phyloP scores from a whole-genome alignment of 30 jellyfish, hydroid and myxozoan genomes.

The Mastigias papua region DNA sequence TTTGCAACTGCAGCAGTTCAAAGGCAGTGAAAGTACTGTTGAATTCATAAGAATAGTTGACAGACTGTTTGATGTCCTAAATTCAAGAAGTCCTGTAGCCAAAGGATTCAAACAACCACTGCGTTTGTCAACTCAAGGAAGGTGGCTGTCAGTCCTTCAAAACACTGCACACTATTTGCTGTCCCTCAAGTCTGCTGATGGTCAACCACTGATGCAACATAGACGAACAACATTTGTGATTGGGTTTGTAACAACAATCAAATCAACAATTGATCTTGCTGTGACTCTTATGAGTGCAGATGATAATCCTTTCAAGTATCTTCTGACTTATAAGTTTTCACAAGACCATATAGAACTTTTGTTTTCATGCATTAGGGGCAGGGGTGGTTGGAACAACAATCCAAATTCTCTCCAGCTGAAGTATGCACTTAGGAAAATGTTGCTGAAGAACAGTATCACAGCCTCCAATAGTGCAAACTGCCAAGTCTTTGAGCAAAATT shows the following conservation, averaged over 20 bases:
- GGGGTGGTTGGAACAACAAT: slow-evolving; percentile 59
- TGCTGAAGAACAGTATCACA: slow-evolving; percentile 28
- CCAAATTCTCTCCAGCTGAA: slow-evolving; percentile 41
- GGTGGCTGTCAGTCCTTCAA: slow-evolving; percentile 22
- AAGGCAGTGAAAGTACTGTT: slow-evolving; percentile 44
- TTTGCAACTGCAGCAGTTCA: not conserved
- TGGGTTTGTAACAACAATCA: slow-evolving; percentile 62
- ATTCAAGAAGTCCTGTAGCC: slow-evolving; percentile 57
- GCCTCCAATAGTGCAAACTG: slow-evolving; percentile 62
- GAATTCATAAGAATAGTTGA: slow-evolving; percentile 24
- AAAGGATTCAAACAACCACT: slow-evolving; percentile 47
- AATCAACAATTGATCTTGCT: slow-evolving; percentile 36
- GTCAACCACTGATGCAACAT: slow-evolving; percentile 30
- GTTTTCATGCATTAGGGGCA: slow-evolving; percentile 61
- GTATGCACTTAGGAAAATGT: slow-evolving; percentile 46
- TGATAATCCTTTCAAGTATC: slow-evolving; percentile 44
- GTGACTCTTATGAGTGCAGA: slow-evolving; percentile 8
- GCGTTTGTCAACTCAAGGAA: slow-evolving; percentile 18
- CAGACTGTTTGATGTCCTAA: slow-evolving; percentile 41
- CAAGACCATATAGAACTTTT: slow-evolving; percentile 51
- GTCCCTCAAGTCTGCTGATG: slow-evolving; percentile 15
- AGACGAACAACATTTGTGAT: slow-evolving; percentile 36
- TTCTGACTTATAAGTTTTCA: slow-evolving; percentile 36
- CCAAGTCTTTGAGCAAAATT: slow-evolving; percentile 41
- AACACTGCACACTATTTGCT: slow-evolving; percentile 23